Evolutionary conservation across 2,888 invertebrate species (phyloP).

Genomic region (Siphonodentalium dalli): DNA sequence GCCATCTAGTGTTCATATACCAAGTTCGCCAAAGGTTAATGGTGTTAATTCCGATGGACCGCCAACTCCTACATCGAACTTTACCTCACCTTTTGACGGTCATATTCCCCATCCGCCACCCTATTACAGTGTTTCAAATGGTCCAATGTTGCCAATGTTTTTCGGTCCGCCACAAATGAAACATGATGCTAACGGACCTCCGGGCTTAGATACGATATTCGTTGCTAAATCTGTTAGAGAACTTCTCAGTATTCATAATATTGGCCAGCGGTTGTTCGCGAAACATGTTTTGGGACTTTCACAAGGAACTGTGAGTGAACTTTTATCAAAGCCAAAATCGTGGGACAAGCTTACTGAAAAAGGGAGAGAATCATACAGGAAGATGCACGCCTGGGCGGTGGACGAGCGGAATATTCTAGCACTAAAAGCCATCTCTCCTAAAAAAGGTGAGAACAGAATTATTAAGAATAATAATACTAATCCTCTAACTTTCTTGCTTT

Average conservation of each 20-base stretch:
- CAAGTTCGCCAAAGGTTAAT: too few species aligned
- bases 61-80: too few species aligned
- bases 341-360: constrained; percentile 99
- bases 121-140: constrained; percentile 19
- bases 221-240: constrained; percentile 91
- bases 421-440: constrained; percentile 89
- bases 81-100: too few species aligned
- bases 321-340: constrained; percentile 97
- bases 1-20: too few species aligned
- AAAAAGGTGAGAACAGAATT: constrained; percentile 61
- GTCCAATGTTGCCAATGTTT: too few species aligned
- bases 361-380: constrained; percentile 97
- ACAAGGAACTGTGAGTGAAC: constrained; percentile 97
- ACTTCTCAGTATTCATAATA: constrained; percentile 93
- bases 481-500: background rate
- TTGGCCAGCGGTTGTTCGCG: constrained; percentile 97
- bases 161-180: too few species aligned
- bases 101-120: too few species aligned
- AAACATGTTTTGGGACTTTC: constrained; percentile 94
- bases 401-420: constrained; percentile 97
- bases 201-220: constrained; percentile 90
- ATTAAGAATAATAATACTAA: too few species aligned
- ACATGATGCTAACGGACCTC: constrained; percentile 60
- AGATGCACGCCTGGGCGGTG: constrained; percentile 99
- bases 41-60: too few species aligned